Evolutionary conservation across 1,140 invertebrate species (phyloP).

Genomic region (Maniola jurtina): DNA sequence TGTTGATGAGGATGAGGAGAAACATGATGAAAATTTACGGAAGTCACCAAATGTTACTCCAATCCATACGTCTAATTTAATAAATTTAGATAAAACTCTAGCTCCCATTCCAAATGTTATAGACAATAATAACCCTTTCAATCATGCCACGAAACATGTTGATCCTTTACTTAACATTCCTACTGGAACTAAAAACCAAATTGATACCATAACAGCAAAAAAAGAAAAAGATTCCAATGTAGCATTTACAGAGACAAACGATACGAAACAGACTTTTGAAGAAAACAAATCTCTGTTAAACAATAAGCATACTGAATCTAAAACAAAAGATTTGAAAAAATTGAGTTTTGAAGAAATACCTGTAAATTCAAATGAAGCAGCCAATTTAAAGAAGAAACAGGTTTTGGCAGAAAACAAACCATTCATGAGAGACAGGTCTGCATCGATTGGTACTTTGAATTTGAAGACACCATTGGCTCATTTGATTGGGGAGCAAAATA

Average conservation of each 20-base stretch:
- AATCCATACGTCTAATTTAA: constrained; percentile 26
- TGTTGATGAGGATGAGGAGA: constrained; percentile 69
- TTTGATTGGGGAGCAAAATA: constrained; percentile 86
- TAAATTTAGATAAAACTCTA: constrained; percentile 25
- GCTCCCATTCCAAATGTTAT: constrained; percentile 7
- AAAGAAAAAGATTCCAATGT: background rate
- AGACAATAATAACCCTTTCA: constrained; percentile 36
- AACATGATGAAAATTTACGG: constrained; percentile 47
- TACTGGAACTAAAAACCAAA: constrained; percentile 13
- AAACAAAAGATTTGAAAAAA: constrained; percentile 13
- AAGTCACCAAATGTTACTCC: constrained; percentile 28
- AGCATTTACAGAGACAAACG: background rate
- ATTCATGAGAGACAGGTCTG: constrained; percentile 78
- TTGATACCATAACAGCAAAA: constrained; percentile 6
- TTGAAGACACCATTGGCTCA: constrained; percentile 74
- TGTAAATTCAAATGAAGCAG: constrained; percentile 32
- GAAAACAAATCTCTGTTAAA: background rate
- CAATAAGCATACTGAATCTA: background rate
- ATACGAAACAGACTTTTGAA: background rate
- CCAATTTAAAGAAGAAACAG: constrained; percentile 34
- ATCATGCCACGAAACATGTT: constrained; percentile 20
- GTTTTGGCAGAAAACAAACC: constrained; percentile 65
- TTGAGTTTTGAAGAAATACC: constrained; percentile 49
- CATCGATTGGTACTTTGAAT: constrained; percentile 80
- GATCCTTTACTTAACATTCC: constrained; percentile 41